phyloP scores from a whole-genome alignment of 2,113 vertebrate genomes.

The Lagopus leucura region DNA sequence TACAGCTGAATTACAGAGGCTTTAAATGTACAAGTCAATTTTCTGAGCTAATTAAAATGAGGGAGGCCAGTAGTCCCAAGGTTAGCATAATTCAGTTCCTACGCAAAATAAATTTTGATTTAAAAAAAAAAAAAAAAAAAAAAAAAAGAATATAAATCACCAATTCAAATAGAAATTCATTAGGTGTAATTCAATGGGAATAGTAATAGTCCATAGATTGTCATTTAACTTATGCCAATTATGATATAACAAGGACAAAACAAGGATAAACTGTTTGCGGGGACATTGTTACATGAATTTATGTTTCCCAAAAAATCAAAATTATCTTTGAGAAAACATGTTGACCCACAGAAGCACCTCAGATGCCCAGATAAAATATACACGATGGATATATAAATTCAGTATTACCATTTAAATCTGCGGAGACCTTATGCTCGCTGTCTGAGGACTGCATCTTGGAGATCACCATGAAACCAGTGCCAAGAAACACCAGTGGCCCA shows the following conservation, averaged over 20 bases:
- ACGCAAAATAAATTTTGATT: not conserved
- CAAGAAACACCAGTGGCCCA: not conserved
- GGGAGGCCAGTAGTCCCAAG: not conserved
- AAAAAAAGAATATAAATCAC: not conserved
- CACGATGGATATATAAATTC: not conserved
- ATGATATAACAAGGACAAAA: not conserved
- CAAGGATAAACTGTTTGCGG: not conserved
- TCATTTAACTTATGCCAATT: not conserved
- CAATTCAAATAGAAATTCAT: not conserved
- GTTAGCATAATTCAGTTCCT: not conserved
- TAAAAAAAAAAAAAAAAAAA: not conserved
- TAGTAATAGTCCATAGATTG: not conserved
- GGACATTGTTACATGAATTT: not conserved
- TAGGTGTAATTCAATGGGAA: not conserved
- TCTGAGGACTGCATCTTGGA: not conserved
- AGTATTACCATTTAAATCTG: not conserved
- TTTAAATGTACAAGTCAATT: constrained; percentile 19
- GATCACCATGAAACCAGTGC: not conserved
- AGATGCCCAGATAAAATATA: not conserved
- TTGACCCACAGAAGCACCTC: not conserved
- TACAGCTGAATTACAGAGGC: constrained; percentile 31
- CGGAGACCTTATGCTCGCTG: not conserved
- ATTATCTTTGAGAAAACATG: not conserved
- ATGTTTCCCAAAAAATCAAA: not conserved
- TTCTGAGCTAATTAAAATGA: constrained; percentile 26